Evolutionary conservation across 1,140 invertebrate genomes (phyloP), one percentile per base, ranked within the genome.

Genomic region (Branchinecta lindahli): DNA sequence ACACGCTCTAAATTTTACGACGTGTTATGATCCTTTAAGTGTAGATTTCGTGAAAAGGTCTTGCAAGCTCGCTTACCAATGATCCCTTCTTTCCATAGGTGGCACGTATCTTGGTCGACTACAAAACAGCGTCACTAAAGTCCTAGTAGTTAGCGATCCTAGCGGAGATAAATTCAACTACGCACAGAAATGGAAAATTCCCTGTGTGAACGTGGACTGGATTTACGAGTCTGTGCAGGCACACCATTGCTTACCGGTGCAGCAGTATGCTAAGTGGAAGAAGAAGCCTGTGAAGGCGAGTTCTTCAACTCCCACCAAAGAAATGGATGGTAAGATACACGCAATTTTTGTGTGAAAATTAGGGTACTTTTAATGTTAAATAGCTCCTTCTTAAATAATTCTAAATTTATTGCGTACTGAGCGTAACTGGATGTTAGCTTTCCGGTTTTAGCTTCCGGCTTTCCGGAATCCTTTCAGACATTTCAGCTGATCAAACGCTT

Each of bases 121-220:
- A 73, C 81, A 82, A 70, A 78, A 80, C 66, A 77, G 81, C n/a
- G 77, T 80, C 72, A 84, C 82, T 8, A 81, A 80, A 18, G 78
- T 85, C 71, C 75, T 85, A 0, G 77, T 85, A 33, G 74, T 82
- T 7, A 77, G 79, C 66, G 78, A 81, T 65, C 77, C 86, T 4
- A 81, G 84, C 71, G 90, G 90, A 70, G 85, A 90, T 15, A 96
- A 96, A 77, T 87, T 88, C 75, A 87, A 86, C 73, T 88, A 85
- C 74, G 92, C 91, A 0, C 77, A 85, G 67, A 84, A 86, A 73
- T 90, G 86, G 78, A 84, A 85, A 70, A 88, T 90, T 73, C 83
- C 85, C 46, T 88, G 87, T 77, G 83, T 92, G 0, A 82, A 78
- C 68, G 82, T 85, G 0, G 80, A 86, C 15, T 96, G 92, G 92